Conservation (phyloP, 2,888 invertebrate genomes). For the Trileptium ribeirensis region DNA sequence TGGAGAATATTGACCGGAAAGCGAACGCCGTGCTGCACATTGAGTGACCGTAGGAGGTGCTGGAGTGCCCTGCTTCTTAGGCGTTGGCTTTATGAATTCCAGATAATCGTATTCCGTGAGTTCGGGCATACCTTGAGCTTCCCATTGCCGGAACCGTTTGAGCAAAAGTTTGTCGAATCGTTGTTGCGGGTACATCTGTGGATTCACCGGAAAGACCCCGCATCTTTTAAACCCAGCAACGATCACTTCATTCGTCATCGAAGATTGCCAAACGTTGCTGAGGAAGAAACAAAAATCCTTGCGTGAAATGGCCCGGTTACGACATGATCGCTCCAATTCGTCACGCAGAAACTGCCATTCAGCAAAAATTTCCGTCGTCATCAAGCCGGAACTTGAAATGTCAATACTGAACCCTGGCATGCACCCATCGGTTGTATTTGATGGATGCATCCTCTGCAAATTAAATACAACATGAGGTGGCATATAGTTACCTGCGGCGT, state of each 20-base stretch:
- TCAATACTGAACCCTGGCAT: neutral
- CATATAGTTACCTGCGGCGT: neutral
- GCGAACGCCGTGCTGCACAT: no score
- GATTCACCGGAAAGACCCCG: neutral
- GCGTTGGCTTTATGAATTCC: no score
- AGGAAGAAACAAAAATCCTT: no score
- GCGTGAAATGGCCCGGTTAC: no score
- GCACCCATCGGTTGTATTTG: neutral
- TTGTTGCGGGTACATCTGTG: neutral
- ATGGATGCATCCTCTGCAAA: neutral
- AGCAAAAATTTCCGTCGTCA: neutral
- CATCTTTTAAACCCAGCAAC: neutral
- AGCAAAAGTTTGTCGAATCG: slow-evolving; percentile 1
- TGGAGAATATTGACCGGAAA: no score
- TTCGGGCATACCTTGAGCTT: neutral
- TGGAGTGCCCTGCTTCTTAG: no score
- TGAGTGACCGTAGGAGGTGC: no score
- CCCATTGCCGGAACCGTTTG: neutral
- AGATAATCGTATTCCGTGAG: neutral
- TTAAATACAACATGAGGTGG: neutral
- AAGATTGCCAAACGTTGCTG: neutral
- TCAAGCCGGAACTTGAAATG: neutral
- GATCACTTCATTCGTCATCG: neutral
- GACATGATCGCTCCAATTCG: no score
- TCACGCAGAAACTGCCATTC: no score